A percentile compares a stretch with the other conserved stretches of the same genome.
phyloP scores from a whole-genome alignment of 2,888 invertebrate species.

The Scaptodrosophila latifasciaeformis region DNA sequence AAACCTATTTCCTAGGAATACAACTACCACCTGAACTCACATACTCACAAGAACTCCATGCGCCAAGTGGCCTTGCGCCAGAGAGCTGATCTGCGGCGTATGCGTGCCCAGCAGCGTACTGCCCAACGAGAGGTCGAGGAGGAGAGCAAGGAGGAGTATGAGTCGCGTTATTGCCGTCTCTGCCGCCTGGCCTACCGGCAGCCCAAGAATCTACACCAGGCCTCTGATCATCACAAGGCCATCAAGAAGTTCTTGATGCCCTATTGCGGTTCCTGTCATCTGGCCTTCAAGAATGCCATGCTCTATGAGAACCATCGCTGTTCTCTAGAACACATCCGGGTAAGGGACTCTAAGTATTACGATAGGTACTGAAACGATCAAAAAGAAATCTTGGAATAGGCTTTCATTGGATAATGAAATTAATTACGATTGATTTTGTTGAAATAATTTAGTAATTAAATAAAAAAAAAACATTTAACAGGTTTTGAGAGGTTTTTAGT shows the following conservation, averaged over 20 bases:
- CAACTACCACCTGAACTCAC: slow-evolving; percentile 82
- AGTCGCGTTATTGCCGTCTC: slow-evolving; percentile 83
- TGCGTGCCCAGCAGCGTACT: slow-evolving; percentile 87
- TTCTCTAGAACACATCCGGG: slow-evolving; percentile 87
- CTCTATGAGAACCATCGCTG: slow-evolving; percentile 89
- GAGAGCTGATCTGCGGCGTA: slow-evolving; percentile 83
- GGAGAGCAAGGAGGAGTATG: slow-evolving; percentile 78
- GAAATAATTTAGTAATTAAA: no score
- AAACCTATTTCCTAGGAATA: slow-evolving; percentile 78
- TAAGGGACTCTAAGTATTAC: no score
- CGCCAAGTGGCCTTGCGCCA: slow-evolving; percentile 84
- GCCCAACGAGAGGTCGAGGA: slow-evolving; percentile 87
- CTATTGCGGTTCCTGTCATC: slow-evolving; percentile 85
- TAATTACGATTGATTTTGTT: no score
- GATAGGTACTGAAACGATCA: no score
- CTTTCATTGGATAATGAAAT: no score
- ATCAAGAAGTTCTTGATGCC: slow-evolving; percentile 91
- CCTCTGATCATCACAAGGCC: slow-evolving; percentile 86
- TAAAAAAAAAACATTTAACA: background rate
- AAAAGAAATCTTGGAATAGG: no score
- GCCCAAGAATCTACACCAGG: slow-evolving; percentile 85
- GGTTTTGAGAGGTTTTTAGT: slow-evolving; percentile 1
- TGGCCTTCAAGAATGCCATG: slow-evolving; percentile 89
- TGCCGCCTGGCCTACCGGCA: slow-evolving; percentile 86
- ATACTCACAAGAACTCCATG: slow-evolving; percentile 84